Evolutionary conservation across 92 coral and sea anemone species (phyloP).

Genomic region (Porites rus): DNA sequence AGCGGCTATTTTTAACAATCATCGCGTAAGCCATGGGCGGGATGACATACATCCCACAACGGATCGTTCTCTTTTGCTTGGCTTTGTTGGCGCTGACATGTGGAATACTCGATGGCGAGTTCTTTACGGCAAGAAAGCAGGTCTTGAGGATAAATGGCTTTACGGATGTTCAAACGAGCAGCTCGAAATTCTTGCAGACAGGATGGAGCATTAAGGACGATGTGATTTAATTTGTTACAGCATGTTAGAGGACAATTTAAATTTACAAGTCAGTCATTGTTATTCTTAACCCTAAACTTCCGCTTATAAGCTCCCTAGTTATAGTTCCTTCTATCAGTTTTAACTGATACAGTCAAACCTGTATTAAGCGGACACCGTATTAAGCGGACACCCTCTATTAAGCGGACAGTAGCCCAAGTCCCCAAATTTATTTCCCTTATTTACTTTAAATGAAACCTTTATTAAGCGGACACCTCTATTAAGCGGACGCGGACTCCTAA

Average conservation of each 20-base stretch:
- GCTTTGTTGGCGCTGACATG: neutral
- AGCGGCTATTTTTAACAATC: slow-evolving; percentile 17
- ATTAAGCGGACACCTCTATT: too few relatives aligned
- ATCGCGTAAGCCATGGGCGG: neutral
- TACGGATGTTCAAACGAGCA: slow-evolving; percentile 60
- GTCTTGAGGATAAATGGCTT: slow-evolving; percentile 65
- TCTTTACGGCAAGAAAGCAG: slow-evolving; percentile 49
- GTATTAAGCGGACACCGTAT: too few relatives aligned
- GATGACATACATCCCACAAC: neutral
- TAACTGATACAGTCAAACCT: too few relatives aligned
- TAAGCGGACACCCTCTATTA: too few relatives aligned
- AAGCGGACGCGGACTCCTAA: too few relatives aligned
- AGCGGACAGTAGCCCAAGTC: too few relatives aligned
- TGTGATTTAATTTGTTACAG: neutral
- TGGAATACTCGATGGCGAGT: slow-evolving; percentile 61
- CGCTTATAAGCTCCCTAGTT: too few relatives aligned
- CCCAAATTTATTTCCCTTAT: too few relatives aligned
- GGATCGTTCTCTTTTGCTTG: neutral
- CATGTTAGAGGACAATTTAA: neutral
- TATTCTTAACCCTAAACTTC: too few relatives aligned
- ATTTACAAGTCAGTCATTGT: too few relatives aligned
- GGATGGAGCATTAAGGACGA: neutral
- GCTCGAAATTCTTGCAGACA: slow-evolving; percentile 36
- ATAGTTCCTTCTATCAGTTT: too few relatives aligned
- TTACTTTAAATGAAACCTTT: too few relatives aligned